These are phyloP conservation scores for Drosophila kanekoi DNA, from an alignment of 2,888 invertebrate genomes.

Conservation along the genomic window DNA sequence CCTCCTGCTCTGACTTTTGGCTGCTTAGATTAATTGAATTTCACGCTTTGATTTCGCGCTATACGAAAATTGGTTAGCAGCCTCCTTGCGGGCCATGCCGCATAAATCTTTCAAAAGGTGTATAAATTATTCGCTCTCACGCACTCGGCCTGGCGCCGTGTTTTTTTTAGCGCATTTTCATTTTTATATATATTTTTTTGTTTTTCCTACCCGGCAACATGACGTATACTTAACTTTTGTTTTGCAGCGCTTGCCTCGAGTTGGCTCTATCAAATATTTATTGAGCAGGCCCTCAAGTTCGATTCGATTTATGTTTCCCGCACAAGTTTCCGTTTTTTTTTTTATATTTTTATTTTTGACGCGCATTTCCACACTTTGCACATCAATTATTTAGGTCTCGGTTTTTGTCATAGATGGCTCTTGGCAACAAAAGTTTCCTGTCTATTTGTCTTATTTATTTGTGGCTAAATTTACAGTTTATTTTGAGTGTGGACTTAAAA, in stretches of 20 bases:
- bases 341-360: slow-evolving; percentile 40
- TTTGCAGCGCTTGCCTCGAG: slow-evolving; percentile 43
- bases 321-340: slow-evolving; percentile 52
- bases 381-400: slow-evolving; percentile 68
- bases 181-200: slow-evolving; percentile 9
- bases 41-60: slow-evolving; percentile 78
- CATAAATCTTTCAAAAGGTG: slow-evolving; percentile 79
- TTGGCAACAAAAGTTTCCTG: slow-evolving; percentile 1
- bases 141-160: slow-evolving; percentile 51
- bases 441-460: slow-evolving; percentile 36
- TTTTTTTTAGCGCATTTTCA: slow-evolving; percentile 46
- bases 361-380: slow-evolving; percentile 57
- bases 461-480: slow-evolving; percentile 29
- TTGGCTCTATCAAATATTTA: slow-evolving; percentile 73
- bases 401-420: slow-evolving; percentile 27
- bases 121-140: slow-evolving; percentile 76
- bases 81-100: slow-evolving; percentile 45
- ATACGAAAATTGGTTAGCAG: slow-evolving; percentile 52
- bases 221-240: slow-evolving; percentile 65
- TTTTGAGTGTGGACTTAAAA: slow-evolving; percentile 28
- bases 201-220: slow-evolving; percentile 35
- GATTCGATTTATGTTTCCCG: slow-evolving; percentile 72
- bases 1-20: slow-evolving; percentile 1
- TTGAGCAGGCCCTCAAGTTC: slow-evolving; percentile 69
- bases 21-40: slow-evolving; percentile 79